These are phyloP conservation scores for Siniperca knerii DNA, from an alignment of 2,113 vertebrate genomes.

Conservation along the genomic window DNA sequence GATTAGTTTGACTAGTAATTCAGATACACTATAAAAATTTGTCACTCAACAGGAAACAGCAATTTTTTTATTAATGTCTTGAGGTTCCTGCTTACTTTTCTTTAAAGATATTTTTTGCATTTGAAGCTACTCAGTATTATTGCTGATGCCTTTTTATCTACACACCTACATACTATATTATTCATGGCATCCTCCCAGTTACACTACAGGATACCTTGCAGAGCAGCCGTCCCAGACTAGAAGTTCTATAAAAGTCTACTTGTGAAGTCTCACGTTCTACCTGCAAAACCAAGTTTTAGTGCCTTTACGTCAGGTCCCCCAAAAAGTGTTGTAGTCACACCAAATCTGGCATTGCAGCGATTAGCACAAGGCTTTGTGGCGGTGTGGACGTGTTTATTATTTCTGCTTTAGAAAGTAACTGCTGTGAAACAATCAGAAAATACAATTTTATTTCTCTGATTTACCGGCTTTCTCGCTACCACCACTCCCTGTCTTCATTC, in stretches of 20 bases:
- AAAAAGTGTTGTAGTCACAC: not conserved
- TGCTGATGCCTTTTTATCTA: not conserved
- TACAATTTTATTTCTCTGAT: too few relatives aligned
- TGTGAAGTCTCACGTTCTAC: not conserved
- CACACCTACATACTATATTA: not conserved
- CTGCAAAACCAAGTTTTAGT: not conserved
- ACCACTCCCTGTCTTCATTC: too few relatives aligned
- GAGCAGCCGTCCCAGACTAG: too few relatives aligned
- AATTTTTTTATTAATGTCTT: not conserved
- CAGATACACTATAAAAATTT: not conserved
- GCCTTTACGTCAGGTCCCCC: rapidly evolving
- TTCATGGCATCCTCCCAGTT: not conserved
- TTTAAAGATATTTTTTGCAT: not conserved
- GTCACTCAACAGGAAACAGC: not conserved
- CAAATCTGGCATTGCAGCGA: too few relatives aligned
- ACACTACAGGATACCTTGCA: not conserved
- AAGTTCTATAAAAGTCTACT: not conserved
- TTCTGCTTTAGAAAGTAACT: too few relatives aligned
- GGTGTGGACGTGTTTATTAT: too few relatives aligned
- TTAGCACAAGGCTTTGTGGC: too few relatives aligned
- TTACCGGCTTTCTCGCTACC: too few relatives aligned
- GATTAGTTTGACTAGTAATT: not conserved
- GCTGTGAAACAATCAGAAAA: too few relatives aligned
- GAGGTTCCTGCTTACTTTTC: not conserved
- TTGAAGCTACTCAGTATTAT: not conserved